Percentiles rank a stretch among this genome's conserved stretches.
These are phyloP conservation scores for Galaxea fascicularis DNA, from an alignment of 92 coral and sea anemone species.

Conservation along the genomic window DNA sequence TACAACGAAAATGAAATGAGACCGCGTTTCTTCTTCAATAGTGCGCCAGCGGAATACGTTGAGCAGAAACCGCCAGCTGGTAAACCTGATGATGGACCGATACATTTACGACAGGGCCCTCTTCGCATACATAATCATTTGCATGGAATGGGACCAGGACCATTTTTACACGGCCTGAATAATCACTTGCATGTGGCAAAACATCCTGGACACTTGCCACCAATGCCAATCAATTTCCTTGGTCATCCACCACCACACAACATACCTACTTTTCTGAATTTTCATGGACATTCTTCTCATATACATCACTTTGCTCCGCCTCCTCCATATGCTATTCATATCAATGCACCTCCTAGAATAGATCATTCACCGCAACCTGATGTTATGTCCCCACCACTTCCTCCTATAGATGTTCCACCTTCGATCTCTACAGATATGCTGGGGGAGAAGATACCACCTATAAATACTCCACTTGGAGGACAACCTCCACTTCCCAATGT, in stretches of 20 bases:
- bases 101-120: conserved; percentile 37
- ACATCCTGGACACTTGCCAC: conserved; percentile 8
- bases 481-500: conserved; percentile 4
- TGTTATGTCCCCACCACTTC: neutral
- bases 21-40: conserved; percentile 55
- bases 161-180: neutral
- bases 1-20: conserved; percentile 27
- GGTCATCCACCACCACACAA: conserved; percentile 24
- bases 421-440: conserved; percentile 17
- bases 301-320: conserved; percentile 37
- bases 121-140: conserved; percentile 12
- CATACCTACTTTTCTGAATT: neutral
- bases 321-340: conserved; percentile 42
- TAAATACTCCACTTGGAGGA: conserved; percentile 16
- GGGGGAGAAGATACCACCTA: conserved; percentile 25
- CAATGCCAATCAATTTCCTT: conserved; percentile 12
- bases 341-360: conserved; percentile 42
- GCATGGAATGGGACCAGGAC: conserved; percentile 14
- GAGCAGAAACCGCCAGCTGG: conserved; percentile 40
- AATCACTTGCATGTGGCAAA: conserved; percentile 4
- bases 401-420: neutral
- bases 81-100: conserved; percentile 22
- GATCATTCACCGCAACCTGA: conserved; percentile 9
- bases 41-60: conserved; percentile 45
- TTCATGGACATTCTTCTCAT: conserved; percentile 3